These are phyloP conservation scores for Cryptoprocta ferox DNA, from an alignment of 2,797 vertebrate genomes.

Conservation along the genomic window DNA sequence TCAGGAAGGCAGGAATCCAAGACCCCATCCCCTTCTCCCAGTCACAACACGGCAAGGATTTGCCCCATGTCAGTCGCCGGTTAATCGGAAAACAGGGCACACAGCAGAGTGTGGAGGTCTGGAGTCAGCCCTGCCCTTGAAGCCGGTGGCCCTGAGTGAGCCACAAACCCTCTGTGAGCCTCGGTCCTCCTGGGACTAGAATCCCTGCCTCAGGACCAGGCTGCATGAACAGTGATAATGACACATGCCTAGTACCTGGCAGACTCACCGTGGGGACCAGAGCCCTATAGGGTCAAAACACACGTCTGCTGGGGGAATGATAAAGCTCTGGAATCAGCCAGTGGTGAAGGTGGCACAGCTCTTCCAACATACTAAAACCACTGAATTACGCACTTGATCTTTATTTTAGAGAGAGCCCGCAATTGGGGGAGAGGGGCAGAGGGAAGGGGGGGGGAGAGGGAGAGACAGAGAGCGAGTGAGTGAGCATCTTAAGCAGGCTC, in stretches of 20 bases:
- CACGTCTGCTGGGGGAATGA: neutral
- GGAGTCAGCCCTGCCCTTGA: neutral
- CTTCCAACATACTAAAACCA: neutral
- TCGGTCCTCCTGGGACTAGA: neutral
- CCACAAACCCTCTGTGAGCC: neutral
- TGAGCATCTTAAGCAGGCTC: too few relatives aligned
- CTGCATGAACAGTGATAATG: neutral
- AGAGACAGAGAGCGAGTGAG: too few relatives aligned
- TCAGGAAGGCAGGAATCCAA: neutral
- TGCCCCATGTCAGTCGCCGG: neutral
- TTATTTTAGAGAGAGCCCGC: too few relatives aligned
- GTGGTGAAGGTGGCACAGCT: neutral
- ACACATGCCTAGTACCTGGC: neutral
- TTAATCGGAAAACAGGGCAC: neutral
- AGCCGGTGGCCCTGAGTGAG: neutral
- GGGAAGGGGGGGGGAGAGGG: too few relatives aligned
- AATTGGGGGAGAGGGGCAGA: too few relatives aligned
- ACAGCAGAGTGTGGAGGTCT: neutral
- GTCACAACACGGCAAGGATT: neutral
- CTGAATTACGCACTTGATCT: neutral
- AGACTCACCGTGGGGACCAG: neutral
- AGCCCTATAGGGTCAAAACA: neutral
- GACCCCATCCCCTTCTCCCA: neutral
- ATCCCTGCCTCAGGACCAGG: neutral
- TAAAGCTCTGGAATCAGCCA: neutral